phyloP scores from a whole-genome alignment of 2,797 vertebrate species.

The Labroides dimidiatus region DNA sequence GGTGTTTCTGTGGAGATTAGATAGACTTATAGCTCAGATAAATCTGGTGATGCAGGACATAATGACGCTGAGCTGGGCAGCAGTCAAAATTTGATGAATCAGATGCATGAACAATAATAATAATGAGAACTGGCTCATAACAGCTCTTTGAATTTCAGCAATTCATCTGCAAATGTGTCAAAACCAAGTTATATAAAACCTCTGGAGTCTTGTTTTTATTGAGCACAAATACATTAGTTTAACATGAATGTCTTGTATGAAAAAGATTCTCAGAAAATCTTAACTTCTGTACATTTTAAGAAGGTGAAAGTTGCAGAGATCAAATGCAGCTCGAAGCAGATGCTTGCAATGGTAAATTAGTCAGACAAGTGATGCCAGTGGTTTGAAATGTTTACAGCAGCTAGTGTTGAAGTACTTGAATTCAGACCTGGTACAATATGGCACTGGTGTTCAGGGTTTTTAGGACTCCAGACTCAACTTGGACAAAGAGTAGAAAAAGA shows the following conservation, averaged over 20 bases:
- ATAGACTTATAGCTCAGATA: constrained; percentile 22
- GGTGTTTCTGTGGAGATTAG: constrained; percentile 41
- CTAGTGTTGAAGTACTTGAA: too few relatives aligned
- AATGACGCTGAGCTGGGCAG: constrained; percentile 18
- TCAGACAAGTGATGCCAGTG: too few relatives aligned
- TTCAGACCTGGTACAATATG: too few relatives aligned
- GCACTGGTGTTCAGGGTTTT: too few relatives aligned
- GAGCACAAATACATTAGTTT: neutral
- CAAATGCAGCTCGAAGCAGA: neutral
- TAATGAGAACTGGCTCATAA: neutral
- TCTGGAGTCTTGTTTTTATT: neutral
- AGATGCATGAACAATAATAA: neutral
- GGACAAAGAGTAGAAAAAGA: too few relatives aligned
- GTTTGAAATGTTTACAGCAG: too few relatives aligned
- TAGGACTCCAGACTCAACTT: too few relatives aligned
- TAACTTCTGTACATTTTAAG: neutral
- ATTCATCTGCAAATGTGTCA: neutral
- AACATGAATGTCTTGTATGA: neutral
- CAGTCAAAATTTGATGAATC: constrained; percentile 17
- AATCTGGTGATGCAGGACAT: constrained; percentile 20
- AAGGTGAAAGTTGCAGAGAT: neutral
- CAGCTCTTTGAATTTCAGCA: neutral
- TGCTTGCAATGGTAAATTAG: too few relatives aligned
- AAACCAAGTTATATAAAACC: neutral
- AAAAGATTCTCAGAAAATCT: neutral